Evolutionary conservation across 2,888 invertebrate species (phyloP).

Genomic region (Nebria salina): DNA sequence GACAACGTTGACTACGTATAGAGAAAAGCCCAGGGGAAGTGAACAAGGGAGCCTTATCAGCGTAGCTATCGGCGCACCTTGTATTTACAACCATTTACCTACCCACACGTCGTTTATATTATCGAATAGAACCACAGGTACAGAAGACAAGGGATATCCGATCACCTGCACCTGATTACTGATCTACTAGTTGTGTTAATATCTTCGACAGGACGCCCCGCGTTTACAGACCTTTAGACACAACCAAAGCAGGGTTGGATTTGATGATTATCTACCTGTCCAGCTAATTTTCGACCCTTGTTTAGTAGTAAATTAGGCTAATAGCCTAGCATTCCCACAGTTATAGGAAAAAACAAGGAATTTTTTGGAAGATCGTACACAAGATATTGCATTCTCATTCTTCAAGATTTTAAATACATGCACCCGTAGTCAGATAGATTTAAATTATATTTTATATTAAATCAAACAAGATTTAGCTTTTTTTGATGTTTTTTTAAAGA

Average conservation of each 20-base stretch:
- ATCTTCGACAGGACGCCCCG: not conserved
- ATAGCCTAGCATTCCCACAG: not conserved
- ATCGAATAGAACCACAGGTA: slow-evolving; percentile 19
- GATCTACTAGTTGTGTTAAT: not conserved
- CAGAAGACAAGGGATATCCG: slow-evolving; percentile 2
- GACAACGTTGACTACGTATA: not conserved
- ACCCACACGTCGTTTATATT: slow-evolving; percentile 44
- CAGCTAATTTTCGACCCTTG: not conserved
- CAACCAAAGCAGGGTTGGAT: not conserved
- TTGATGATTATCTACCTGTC: not conserved
- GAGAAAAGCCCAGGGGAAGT: not conserved
- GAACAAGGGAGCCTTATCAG: slow-evolving; percentile 27
- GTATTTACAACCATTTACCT: slow-evolving; percentile 43
- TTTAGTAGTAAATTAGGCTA: not conserved
- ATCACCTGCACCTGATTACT: slow-evolving; percentile 1
- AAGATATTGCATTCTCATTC: slow-evolving; percentile 1
- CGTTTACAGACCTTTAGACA: not conserved
- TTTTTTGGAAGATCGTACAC: not conserved
- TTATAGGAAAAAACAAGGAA: not conserved
- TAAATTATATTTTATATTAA: no score
- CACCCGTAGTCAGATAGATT: no score
- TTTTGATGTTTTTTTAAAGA: no score
- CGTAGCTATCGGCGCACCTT: slow-evolving; percentile 35
- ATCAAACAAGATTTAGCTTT: no score
- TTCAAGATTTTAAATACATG: not conserved